Percentiles rank a stretch among this genome's conserved stretches.
Conservation (phyloP, 1,140 invertebrate genomes). For the Luehdorfia chinensis region DNA sequence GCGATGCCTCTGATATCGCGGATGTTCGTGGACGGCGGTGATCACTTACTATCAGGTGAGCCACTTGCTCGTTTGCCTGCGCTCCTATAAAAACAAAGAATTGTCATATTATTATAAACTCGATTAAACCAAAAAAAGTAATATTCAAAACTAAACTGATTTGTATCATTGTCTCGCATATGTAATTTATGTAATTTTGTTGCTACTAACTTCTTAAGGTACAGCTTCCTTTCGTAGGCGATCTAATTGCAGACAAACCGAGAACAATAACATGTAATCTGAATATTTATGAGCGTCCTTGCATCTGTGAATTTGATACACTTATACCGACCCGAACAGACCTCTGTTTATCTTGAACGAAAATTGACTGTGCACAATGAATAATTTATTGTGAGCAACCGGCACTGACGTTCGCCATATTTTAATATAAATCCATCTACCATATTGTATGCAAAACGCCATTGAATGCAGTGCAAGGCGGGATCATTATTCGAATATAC, state of each 20-base stretch:
- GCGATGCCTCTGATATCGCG: too few species aligned
- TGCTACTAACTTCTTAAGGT: slow-evolving; percentile 64
- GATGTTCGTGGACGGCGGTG: too few species aligned
- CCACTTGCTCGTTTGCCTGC: too few species aligned
- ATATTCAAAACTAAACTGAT: slow-evolving; percentile 36
- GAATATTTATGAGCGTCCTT: slow-evolving; percentile 68
- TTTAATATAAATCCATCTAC: slow-evolving; percentile 76
- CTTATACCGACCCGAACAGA: slow-evolving; percentile 39
- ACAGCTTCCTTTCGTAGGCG: slow-evolving; percentile 69
- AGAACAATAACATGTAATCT: slow-evolving; percentile 74
- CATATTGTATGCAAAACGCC: slow-evolving; percentile 76
- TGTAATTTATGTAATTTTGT: slow-evolving; percentile 64
- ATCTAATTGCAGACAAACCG: slow-evolving; percentile 74
- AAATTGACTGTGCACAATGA: slow-evolving; percentile 74
- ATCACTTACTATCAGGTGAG: too few species aligned
- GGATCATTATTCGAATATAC: slow-evolving; percentile 75
- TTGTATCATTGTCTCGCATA: slow-evolving; percentile 29
- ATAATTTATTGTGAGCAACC: slow-evolving; percentile 74
- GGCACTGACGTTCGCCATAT: slow-evolving; percentile 71
- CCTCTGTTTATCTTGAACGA: slow-evolving; percentile 66
- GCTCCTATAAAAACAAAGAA: too few species aligned
- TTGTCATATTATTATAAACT: too few species aligned
- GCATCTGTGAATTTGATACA: slow-evolving; percentile 70
- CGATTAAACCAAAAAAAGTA: too few species aligned
- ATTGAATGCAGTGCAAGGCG: slow-evolving; percentile 73